These are phyloP conservation scores for Coenonympha glycerion DNA, from an alignment of 2,888 invertebrate species.

Conservation along the genomic window DNA sequence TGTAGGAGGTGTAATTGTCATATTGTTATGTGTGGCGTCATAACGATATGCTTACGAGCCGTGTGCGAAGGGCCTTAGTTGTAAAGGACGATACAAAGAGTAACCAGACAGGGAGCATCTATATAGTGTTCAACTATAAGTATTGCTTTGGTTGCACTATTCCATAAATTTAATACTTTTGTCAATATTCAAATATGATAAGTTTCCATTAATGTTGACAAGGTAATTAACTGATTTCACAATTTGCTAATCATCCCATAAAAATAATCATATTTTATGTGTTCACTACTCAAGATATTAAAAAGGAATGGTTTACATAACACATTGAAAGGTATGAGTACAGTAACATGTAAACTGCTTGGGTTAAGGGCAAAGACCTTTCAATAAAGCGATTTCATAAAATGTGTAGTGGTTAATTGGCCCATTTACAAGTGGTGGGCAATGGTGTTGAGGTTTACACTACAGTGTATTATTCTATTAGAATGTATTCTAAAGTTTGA, in stretches of 20 bases:
- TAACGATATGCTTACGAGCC: too few species aligned
- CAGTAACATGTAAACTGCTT: conserved; percentile 13
- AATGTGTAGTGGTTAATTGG: conserved; percentile 25
- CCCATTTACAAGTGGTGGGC: conserved; percentile 17
- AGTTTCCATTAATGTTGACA: background rate
- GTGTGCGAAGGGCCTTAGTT: too few species aligned
- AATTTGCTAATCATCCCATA: conserved; percentile 1
- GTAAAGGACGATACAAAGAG: background rate
- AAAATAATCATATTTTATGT: background rate
- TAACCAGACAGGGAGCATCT: too few species aligned
- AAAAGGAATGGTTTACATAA: conserved; percentile 1
- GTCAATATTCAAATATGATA: background rate
- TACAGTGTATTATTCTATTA: too few species aligned
- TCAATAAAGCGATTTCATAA: conserved; percentile 21
- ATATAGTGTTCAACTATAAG: too few species aligned
- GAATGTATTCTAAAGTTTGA: background rate
- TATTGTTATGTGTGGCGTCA: too few species aligned
- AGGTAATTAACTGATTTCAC: background rate
- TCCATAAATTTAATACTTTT: too few species aligned
- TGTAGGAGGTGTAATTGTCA: too few species aligned
- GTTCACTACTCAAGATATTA: background rate
- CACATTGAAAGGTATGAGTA: conserved; percentile 15
- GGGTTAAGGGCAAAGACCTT: conserved; percentile 24
- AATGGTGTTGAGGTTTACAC: background rate
- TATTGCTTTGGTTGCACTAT: too few species aligned